Conservation (phyloP, 2,797 vertebrate species). For the Kryptolebias ocellatus region DNA sequence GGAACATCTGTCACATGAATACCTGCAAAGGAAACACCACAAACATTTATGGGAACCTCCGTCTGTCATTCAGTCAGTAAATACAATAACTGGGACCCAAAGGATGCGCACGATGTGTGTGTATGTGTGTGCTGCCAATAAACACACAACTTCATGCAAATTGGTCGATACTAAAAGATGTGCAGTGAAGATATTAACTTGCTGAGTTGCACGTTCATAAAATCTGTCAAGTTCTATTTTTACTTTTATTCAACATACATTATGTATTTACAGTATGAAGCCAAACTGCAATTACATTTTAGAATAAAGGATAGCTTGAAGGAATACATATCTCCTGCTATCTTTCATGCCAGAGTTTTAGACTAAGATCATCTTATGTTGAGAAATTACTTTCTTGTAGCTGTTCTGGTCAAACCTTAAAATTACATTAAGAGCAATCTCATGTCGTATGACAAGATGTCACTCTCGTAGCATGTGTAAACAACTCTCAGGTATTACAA, state of each 20-base stretch:
- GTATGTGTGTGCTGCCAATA: slow-evolving; percentile 15
- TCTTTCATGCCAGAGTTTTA: no score
- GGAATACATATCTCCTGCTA: background rate
- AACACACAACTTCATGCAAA: slow-evolving; percentile 49
- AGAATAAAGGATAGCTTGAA: background rate
- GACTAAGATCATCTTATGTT: no score
- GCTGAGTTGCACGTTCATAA: slow-evolving; percentile 24
- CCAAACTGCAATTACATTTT: background rate
- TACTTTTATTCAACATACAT: background rate
- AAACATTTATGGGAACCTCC: slow-evolving; percentile 31
- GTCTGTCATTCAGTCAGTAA: slow-evolving; percentile 35
- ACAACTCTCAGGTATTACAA: no score
- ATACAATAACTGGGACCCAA: slow-evolving; percentile 14
- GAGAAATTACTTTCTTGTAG: no score
- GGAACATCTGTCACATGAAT: slow-evolving; percentile 50
- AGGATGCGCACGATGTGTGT: slow-evolving; percentile 14
- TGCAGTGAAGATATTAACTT: slow-evolving; percentile 20
- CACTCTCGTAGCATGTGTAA: no score
- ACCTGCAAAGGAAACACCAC: slow-evolving; percentile 28
- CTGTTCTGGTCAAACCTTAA: no score
- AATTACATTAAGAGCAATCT: no score
- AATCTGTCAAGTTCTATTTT: background rate
- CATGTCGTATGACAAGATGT: no score
- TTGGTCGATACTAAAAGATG: slow-evolving; percentile 21
- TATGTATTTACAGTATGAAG: background rate